These are phyloP conservation scores for Drosophila prostipennis DNA, from an alignment of 2,888 invertebrate genomes.

Conservation along the genomic window DNA sequence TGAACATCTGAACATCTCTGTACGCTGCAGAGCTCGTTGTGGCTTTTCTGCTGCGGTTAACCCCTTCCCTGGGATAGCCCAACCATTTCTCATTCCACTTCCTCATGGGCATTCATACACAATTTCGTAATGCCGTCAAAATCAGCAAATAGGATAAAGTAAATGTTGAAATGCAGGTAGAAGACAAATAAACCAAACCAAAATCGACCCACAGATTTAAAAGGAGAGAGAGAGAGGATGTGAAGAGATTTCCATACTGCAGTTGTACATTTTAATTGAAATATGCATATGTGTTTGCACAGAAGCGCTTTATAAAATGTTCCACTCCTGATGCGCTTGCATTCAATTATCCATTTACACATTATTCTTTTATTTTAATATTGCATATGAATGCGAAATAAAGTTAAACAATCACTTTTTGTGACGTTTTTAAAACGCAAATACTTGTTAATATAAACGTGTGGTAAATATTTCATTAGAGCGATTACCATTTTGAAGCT, in stretches of 20 bases:
- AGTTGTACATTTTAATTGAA: slow-evolving; percentile 46
- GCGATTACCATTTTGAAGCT: no score
- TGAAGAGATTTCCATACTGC: slow-evolving; percentile 26
- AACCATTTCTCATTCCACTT: no score
- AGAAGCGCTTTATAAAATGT: background rate
- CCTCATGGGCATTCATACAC: slow-evolving; percentile 29
- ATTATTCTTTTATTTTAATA: background rate
- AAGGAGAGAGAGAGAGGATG: background rate
- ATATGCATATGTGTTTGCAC: slow-evolving; percentile 16
- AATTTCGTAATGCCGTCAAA: slow-evolving; percentile 38
- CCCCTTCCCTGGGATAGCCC: background rate
- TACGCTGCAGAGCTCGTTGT: slow-evolving; percentile 54
- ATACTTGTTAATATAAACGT: no score
- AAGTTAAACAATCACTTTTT: no score
- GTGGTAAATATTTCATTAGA: no score
- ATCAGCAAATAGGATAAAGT: slow-evolving; percentile 52
- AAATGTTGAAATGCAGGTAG: slow-evolving; percentile 61
- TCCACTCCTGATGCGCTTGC: slow-evolving; percentile 19
- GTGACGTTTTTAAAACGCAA: no score
- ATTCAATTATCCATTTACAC: slow-evolving; percentile 2
- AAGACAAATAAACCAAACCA: slow-evolving; percentile 26
- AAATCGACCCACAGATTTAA: slow-evolving; percentile 3
- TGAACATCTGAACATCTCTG: slow-evolving; percentile 14
- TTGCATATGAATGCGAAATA: no score
- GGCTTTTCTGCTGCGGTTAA: slow-evolving; percentile 46